Evolutionary conservation across 2,888 invertebrate species (phyloP).

Genomic region (Eucera pruinosa): DNA sequence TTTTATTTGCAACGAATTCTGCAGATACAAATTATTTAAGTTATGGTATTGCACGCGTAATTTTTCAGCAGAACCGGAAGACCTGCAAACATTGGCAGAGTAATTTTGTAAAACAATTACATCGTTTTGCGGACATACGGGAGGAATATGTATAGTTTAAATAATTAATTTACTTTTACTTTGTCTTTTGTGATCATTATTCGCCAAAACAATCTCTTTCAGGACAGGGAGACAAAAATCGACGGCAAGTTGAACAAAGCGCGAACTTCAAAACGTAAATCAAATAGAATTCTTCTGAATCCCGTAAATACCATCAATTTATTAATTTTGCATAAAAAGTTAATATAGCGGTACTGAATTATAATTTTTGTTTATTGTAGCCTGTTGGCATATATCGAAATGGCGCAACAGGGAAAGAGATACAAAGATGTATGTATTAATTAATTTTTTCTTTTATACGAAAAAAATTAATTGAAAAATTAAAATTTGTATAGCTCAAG

Average conservation of each 20-base stretch:
- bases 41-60: background rate
- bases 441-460: background rate
- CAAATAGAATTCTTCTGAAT: conserved; percentile 46
- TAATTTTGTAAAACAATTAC: conserved; percentile 42
- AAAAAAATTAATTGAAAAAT: background rate
- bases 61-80: conserved; percentile 38
- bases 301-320: conserved; percentile 23
- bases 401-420: conserved; percentile 49
- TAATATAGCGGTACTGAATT: background rate
- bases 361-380: conserved; percentile 10
- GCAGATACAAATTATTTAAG: background rate
- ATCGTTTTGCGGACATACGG: conserved; percentile 36
- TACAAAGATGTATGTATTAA: conserved; percentile 47
- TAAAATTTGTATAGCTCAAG: conserved; percentile 18
- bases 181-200: background rate
- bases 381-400: conserved; percentile 53
- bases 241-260: conserved; percentile 9
- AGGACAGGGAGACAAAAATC: conserved; percentile 44
- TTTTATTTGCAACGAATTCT: background rate
- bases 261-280: conserved; percentile 2
- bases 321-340: background rate
- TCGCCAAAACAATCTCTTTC: conserved; percentile 7
- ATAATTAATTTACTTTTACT: background rate
- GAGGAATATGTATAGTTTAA: conserved; percentile 42
- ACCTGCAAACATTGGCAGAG: conserved; percentile 5